Percentiles rank a stretch among this genome's conserved stretches.
These are phyloP conservation scores for Chelmon rostratus DNA, from an alignment of 2,797 vertebrate genomes.

Conservation along the genomic window DNA sequence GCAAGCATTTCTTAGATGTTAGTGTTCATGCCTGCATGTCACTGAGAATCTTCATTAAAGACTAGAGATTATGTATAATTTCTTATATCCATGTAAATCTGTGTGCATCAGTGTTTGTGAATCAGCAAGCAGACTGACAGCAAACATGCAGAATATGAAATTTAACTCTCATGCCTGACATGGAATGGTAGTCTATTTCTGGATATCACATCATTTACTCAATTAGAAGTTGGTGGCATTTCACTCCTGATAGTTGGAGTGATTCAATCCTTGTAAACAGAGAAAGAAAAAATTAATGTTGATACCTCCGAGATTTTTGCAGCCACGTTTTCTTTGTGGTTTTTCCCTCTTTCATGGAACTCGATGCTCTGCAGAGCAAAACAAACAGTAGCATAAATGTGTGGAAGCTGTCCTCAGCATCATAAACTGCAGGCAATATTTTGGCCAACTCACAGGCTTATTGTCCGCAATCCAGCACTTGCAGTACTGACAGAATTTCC, in stretches of 20 bases:
- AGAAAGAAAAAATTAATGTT: neutral
- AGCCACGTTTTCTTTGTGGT: conserved; percentile 99
- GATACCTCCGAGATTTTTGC: conserved; percentile 95
- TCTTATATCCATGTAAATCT: neutral
- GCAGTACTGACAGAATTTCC: conserved; percentile 99
- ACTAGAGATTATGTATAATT: neutral
- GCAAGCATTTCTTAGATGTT: conserved; percentile 13
- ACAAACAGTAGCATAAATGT: conserved; percentile 32
- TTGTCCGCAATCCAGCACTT: conserved; percentile 99
- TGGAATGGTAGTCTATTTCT: too few relatives aligned
- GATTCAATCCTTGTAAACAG: neutral
- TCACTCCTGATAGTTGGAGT: neutral
- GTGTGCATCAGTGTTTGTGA: neutral
- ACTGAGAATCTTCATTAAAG: conserved; percentile 1
- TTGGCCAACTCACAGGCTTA: conserved; percentile 90
- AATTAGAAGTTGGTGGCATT: neutral
- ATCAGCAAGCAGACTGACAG: neutral
- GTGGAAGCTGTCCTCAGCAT: neutral
- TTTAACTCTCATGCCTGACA: neutral
- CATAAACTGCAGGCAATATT: neutral
- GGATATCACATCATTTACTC: neutral
- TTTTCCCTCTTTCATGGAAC: conserved; percentile 99
- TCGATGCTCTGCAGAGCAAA: conserved; percentile 90
- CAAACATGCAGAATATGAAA: neutral
- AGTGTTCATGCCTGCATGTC: neutral